Base-by-base conservation (phyloP, 2,888 invertebrate genomes). In the Pocota personata region DNA sequence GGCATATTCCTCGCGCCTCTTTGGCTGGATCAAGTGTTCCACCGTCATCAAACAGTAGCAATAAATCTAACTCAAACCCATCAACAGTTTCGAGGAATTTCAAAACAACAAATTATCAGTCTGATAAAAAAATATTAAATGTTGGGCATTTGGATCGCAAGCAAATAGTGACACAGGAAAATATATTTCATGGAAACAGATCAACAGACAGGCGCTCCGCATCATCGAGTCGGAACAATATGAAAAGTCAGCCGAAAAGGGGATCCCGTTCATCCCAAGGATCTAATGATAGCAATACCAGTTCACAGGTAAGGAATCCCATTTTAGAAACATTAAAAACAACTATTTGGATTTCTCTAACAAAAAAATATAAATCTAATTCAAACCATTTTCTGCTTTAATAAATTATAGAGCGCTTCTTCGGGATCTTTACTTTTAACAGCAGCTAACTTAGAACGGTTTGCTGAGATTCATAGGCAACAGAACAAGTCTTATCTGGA, bases 1-100 rank as follows among this genome's bases (percentile, higher is more conserved):
- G 96, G 96, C 96, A 96, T 92, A 96, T 97, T 92, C 96, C 97
- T 89, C 95, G 97, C 93, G 96, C 97, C 90, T 96, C 96, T 91
- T 94, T 97, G 89, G 93, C 93, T 88, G 90, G 90, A 57, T 90
- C 91, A 69, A 90, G 89, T 72, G 88, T 89, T 88, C 89, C 91
- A 71, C 88, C 90, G 35, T 90, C 90, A 66, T 91, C 90, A 37
- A 90, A 90, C 83, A 90, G 90, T 52, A 90, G 89, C 78, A 88
- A 90, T 87, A 91, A 90, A 88, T 91, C 91, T 40, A 87, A 90
- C 48, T 90, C 90, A 75, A 91, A 89, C 88, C 90, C 89, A 58
- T 89, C 91, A 27, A 88, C 88, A 50, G 84, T 88, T 48, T 86
- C 87, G 77, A 82, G 79, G 52, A 76, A 87, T 82, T 86, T 67